phyloP scores from a whole-genome alignment of 1,140 invertebrate species.

The Papilio machaon region DNA sequence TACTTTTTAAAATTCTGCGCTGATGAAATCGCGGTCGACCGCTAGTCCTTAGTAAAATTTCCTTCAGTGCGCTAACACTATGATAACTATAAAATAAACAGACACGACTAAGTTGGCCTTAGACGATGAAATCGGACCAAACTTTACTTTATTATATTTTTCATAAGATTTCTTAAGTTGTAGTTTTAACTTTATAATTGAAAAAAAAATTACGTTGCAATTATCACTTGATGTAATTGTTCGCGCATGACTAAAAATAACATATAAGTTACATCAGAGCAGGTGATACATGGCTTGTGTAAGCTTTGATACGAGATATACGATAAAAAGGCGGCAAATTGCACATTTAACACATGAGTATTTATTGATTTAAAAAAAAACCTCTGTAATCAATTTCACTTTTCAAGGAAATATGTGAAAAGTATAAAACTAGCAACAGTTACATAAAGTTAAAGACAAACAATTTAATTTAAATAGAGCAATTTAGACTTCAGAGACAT shows the following conservation, averaged over 20 bases:
- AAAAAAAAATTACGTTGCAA: not conserved
- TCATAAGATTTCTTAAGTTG: not conserved
- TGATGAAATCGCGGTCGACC: no score
- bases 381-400: no score
- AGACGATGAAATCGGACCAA: not conserved
- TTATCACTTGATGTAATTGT: not conserved
- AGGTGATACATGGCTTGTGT: conserved; percentile 5
- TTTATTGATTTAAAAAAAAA: not conserved
- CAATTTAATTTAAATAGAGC: no score
- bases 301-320: conserved; percentile 11
- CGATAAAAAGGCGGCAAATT: not conserved
- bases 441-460: no score
- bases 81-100: not conserved
- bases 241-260: conserved; percentile 18
- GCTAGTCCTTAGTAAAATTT: not conserved
- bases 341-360: not conserved
- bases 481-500: no score
- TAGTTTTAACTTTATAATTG: not conserved
- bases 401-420: no score
- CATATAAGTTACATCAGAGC: conserved; percentile 14
- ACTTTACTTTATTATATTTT: not conserved
- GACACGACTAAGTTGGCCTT: not conserved
- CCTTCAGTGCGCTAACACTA: not conserved
- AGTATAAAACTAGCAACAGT: no score
- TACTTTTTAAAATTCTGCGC: no score